phyloP scores from a whole-genome alignment of 2,797 vertebrate genomes.

The Sphaeramia orbicularis region DNA sequence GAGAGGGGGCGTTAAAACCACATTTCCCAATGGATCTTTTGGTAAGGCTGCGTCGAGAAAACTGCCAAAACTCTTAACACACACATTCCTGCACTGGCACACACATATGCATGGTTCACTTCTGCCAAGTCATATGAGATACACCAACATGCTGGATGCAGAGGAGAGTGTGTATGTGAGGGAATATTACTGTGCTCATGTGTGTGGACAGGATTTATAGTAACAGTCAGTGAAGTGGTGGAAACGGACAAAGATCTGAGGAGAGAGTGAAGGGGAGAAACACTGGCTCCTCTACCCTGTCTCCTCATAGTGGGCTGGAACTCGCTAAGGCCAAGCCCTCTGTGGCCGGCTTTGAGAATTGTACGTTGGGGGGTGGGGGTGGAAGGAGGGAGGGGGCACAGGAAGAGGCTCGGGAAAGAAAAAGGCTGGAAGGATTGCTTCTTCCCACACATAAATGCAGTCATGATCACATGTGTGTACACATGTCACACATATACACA shows the following conservation, averaged over 20 bases:
- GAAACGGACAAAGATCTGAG: conserved; percentile 53
- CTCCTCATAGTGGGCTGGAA: conserved; percentile 69
- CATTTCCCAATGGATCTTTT: conserved; percentile 76
- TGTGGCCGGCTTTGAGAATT: conserved; percentile 57
- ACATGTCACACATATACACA: conserved; percentile 59
- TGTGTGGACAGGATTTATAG: conserved; percentile 56
- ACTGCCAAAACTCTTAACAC: conserved; percentile 76
- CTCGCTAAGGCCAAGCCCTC: conserved; percentile 69
- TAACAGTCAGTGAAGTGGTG: conserved; percentile 52
- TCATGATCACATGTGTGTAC: conserved; percentile 71
- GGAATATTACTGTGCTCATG: conserved; percentile 43
- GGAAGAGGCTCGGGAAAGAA: conserved; percentile 75
- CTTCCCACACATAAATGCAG: conserved; percentile 76
- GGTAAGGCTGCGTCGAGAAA: conserved; percentile 66
- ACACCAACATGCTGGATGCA: conserved; percentile 60
- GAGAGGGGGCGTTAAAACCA: conserved; percentile 76
- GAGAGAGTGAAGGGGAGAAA: conserved; percentile 50
- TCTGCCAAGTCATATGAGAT: conserved; percentile 72
- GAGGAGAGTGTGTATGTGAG: conserved; percentile 42
- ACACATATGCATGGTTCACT: conserved; percentile 59
- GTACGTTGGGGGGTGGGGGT: conserved; percentile 32
- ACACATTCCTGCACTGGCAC: conserved; percentile 65
- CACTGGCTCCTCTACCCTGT: conserved; percentile 57
- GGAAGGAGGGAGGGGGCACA: conserved; percentile 45
- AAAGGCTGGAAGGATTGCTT: conserved; percentile 73